Conservation (phyloP, 2,797 vertebrate genomes). For the Loriculus beryllinus region DNA sequence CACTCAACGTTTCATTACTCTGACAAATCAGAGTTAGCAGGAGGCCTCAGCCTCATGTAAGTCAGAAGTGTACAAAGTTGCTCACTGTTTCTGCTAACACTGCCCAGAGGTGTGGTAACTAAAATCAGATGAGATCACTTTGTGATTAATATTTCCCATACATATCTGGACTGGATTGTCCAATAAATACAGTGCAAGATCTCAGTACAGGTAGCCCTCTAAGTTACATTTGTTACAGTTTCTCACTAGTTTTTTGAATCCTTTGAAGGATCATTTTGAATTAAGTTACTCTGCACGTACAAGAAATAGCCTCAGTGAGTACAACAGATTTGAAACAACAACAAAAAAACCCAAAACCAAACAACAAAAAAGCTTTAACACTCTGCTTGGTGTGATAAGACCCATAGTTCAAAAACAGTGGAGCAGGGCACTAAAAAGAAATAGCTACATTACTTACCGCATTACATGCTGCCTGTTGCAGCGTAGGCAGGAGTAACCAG, state of each 20-base stretch:
- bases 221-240: not conserved
- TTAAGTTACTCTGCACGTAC: not conserved
- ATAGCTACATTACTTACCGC: not conserved
- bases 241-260: not conserved
- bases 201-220: not conserved
- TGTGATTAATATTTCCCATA: not conserved
- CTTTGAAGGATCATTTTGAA: not conserved
- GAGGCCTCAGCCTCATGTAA: accelerated
- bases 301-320: not conserved
- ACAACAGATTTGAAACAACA: not conserved
- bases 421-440: not conserved
- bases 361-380: not conserved
- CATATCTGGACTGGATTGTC: not conserved
- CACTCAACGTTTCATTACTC: not conserved
- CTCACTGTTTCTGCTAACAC: not conserved
- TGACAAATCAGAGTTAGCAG: not conserved
- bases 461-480: not conserved
- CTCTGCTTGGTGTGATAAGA: not conserved
- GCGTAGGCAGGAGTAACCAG: conserved; percentile 3
- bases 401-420: not conserved
- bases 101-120: not conserved
- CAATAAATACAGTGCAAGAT: not conserved
- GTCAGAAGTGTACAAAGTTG: not conserved
- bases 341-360: not conserved
- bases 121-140: not conserved